Evolutionary conservation across 2,113 vertebrate genomes (phyloP).

Genomic region (Stictonetta naevosa): DNA sequence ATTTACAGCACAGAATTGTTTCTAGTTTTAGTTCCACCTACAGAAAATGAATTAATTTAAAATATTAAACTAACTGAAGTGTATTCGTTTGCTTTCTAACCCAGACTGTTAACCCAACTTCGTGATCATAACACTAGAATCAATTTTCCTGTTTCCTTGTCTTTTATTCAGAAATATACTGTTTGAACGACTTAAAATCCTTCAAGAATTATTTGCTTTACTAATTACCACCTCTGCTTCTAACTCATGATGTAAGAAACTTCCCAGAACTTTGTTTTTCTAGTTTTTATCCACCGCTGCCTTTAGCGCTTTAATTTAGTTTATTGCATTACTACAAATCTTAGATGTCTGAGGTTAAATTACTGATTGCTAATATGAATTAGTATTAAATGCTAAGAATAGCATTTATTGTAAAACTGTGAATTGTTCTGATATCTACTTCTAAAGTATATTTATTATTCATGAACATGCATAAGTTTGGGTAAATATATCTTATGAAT

Average conservation of each 20-base stretch:
- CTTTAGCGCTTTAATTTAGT: neutral
- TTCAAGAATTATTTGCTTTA: neutral
- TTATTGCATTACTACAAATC: neutral
- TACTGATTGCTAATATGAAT: neutral
- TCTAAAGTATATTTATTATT: conserved; percentile 12
- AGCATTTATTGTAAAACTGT: neutral
- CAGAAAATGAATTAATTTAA: conserved; percentile 41
- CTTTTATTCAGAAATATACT: neutral
- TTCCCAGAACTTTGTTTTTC: neutral
- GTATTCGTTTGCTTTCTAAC: neutral
- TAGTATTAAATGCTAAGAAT: neutral
- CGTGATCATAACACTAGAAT: neutral
- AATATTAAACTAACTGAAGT: conserved; percentile 1
- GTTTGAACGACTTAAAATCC: neutral
- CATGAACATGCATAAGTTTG: neutral
- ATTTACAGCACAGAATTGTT: conserved; percentile 7
- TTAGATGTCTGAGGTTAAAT: neutral
- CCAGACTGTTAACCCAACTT: conserved; percentile 1
- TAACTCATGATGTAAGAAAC: neutral
- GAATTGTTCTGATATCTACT: neutral
- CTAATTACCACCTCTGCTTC: neutral
- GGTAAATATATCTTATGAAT: neutral
- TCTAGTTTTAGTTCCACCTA: conserved; percentile 50
- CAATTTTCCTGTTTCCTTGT: neutral
- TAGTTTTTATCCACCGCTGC: neutral